These are phyloP conservation scores for Atta texana DNA, from an alignment of 1,140 invertebrate genomes.

Conservation along the genomic window DNA sequence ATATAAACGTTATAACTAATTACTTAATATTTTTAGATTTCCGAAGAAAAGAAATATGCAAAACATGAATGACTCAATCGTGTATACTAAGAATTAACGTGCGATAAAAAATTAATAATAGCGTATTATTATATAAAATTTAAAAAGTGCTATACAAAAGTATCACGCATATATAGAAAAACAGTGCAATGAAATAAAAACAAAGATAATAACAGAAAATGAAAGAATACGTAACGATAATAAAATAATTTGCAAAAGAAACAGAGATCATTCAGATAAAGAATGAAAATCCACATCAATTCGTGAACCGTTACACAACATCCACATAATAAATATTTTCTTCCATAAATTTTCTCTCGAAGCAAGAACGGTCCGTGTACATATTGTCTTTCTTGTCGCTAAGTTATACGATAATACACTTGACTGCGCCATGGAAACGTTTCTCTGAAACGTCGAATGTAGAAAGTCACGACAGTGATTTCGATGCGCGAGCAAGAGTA, in stretches of 20 bases:
- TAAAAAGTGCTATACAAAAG: not conserved
- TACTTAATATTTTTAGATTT: no score
- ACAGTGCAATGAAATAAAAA: not conserved
- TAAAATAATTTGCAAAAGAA: not conserved
- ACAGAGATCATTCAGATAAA: not conserved
- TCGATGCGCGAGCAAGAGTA: conserved; percentile 46
- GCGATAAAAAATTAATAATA: not conserved
- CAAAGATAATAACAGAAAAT: not conserved
- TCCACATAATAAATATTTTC: conserved; percentile 17
- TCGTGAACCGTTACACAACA: not conserved
- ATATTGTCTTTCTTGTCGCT: conserved; percentile 21
- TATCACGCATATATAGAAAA: not conserved
- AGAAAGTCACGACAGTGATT: conserved; percentile 51
- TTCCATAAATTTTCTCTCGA: conserved; percentile 19
- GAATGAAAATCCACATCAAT: not conserved
- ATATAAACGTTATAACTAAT: no score
- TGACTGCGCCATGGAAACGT: not conserved
- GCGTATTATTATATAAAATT: not conserved
- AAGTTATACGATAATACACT: not conserved
- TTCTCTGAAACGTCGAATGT: conserved; percentile 21
- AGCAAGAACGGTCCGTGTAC: not conserved
- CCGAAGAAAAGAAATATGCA: no score
- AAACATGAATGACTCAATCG: no score
- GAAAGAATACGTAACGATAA: not conserved
- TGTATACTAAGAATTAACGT: not conserved